Evolutionary conservation across 1,140 invertebrate genomes (phyloP).

Genomic region (Drosophila lacteicornis): DNA sequence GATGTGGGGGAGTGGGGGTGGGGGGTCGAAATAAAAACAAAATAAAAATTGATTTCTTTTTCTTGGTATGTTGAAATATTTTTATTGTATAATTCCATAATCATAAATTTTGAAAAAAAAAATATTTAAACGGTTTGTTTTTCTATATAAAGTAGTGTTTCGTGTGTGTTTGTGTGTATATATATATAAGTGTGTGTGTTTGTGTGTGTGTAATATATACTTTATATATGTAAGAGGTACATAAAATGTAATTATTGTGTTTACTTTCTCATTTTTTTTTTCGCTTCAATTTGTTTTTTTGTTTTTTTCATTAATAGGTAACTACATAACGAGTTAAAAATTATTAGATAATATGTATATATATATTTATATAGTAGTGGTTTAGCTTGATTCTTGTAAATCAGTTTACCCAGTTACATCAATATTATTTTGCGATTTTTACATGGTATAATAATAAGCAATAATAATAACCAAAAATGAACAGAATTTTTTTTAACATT

Average conservation of each 20-base stretch:
- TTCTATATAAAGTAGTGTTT: conserved; percentile 39
- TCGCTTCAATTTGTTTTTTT: conserved; percentile 47
- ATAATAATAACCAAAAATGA: conserved; percentile 34
- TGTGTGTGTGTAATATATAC: conserved; percentile 46
- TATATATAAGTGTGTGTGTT: conserved; percentile 17
- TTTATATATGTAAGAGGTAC: conserved; percentile 56
- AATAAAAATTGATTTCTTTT: conserved; percentile 52
- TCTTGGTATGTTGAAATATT: conserved; percentile 79
- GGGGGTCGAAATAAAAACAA: conserved; percentile 47
- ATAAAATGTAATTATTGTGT: conserved; percentile 59
- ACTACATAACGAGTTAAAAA: conserved; percentile 80
- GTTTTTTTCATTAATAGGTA: conserved; percentile 61
- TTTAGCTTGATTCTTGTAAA: conserved; percentile 38
- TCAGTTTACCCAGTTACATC: conserved; percentile 19
- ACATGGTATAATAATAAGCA: conserved; percentile 39
- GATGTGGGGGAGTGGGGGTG: too few relatives aligned
- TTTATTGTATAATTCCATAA: conserved; percentile 76
- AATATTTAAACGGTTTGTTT: conserved; percentile 61
- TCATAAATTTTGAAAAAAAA: conserved; percentile 75
- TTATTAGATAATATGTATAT: conserved; percentile 61
- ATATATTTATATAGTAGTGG: conserved; percentile 15
- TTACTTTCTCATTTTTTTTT: conserved; percentile 50
- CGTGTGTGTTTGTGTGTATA: conserved; percentile 25
- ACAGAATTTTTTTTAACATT: conserved; percentile 19
- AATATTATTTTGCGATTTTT: conserved; percentile 33